Evolutionary conservation across 1,140 invertebrate species (phyloP).

Genomic region (Asobara japonica): DNA sequence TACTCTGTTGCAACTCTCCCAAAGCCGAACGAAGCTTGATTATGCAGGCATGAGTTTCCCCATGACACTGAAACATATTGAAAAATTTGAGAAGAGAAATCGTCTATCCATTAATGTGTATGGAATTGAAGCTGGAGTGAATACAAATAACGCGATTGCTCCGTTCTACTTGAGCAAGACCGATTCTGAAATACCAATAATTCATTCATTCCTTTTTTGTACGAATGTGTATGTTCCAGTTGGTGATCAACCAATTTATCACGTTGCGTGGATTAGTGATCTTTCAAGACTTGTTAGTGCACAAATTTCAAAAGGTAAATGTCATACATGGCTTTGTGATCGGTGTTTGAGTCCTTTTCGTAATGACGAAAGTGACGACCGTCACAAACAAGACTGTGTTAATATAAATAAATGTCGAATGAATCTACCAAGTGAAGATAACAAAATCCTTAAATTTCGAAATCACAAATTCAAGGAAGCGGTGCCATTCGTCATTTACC

Average conservation of each 20-base stretch:
- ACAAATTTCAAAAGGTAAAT: conserved; percentile 42
- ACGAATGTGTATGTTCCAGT: neutral
- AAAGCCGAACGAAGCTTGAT: neutral
- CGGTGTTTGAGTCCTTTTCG: conserved; percentile 35
- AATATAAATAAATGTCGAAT: neutral
- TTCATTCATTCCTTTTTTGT: neutral
- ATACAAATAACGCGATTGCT: neutral
- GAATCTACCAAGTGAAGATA: neutral
- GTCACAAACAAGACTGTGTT: neutral
- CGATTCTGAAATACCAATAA: neutral
- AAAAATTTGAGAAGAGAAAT: conserved; percentile 37
- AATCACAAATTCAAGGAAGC: too few species aligned
- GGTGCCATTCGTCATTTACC: conserved; percentile 51
- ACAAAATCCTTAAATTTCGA: too few species aligned
- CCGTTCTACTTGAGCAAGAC: neutral
- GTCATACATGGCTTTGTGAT: conserved; percentile 47
- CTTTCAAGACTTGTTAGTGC: neutral
- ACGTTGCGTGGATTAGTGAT: neutral
- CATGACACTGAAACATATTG: conserved; percentile 11
- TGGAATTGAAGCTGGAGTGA: neutral
- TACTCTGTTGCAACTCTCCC: conserved; percentile 7
- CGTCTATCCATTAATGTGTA: conserved; percentile 28
- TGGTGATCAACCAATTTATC: neutral
- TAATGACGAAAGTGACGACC: neutral
- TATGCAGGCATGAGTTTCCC: conserved; percentile 36